Base-by-base conservation (phyloP, 2,113 vertebrate genomes). In the Eolophus roseicapilla region DNA sequence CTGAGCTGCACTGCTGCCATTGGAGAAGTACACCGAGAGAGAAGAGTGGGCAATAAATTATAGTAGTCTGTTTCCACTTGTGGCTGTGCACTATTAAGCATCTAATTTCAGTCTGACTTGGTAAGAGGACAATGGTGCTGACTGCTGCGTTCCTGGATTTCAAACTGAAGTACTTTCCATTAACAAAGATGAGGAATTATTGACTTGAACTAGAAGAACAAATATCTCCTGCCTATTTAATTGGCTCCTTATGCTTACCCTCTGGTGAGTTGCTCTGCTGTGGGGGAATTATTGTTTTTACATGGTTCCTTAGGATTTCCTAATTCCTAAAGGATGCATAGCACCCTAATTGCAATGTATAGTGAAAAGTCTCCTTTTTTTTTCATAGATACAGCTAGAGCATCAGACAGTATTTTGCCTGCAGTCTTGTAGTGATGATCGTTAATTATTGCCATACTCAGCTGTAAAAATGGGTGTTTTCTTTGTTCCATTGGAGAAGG, bases 121-220 rank as follows among this genome's bases (percentile, higher is more conserved):
- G 24, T 52, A n/a, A 13, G 67, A 85, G 75, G 57, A 37, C 37
- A 73, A n/a, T 33, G 33, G 46, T 86, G 81, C 93, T 87, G 82
- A 63, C 64, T 74, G 47, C 46, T 94, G 71, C 3, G 3, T 80
- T 91, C 85, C 87, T 88, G 63, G 55, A 12, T 78, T 86, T 94
- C 77, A 84, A 60, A 37, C 81, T 60, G 29, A 82, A 60, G 63
- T 46, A 62, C 80, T 90, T 82, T 64, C 83, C 88, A 63, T 95
- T 79, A 85, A 59, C 67, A 74, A 59, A 86, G 92, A 95, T 80
- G 68, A 93, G 92, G 94, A 97, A 90, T 6, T 80, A 96, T 89
- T 27, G 71, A 88, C 71, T 68, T 47, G 64, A 57, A 62, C 59
- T 37, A 83, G 75, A 80, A 70, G 92, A 86, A 59, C 37, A 31